These are phyloP conservation scores for Andrena minutula DNA, from an alignment of 2,888 invertebrate species.

Conservation along the genomic window DNA sequence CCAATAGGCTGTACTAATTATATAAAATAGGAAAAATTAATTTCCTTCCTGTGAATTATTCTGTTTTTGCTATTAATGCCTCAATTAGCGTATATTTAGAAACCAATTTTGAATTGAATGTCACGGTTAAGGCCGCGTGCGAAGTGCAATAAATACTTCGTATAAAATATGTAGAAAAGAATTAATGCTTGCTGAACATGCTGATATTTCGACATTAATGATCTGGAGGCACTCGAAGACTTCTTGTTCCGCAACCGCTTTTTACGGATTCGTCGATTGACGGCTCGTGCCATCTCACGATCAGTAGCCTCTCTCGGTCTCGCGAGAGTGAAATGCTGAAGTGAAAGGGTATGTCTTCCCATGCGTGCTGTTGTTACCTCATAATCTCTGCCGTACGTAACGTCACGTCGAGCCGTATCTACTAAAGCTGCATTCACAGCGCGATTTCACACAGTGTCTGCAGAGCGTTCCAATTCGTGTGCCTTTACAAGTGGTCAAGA, in stretches of 20 bases:
- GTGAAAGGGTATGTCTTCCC: conserved; percentile 80
- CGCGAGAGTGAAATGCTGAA: conserved; percentile 82
- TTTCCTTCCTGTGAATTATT: no score
- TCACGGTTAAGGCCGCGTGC: not conserved
- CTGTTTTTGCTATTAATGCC: no score
- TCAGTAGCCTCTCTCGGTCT: conserved; percentile 65
- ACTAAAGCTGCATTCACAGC: conserved; percentile 30
- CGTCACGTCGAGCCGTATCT: conserved; percentile 57
- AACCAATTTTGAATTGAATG: no score
- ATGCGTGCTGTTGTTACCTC: conserved; percentile 78
- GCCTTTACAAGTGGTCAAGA: not conserved
- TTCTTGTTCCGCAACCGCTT: conserved; percentile 46
- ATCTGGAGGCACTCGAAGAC: conserved; percentile 1
- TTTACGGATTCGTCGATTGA: conserved; percentile 65
- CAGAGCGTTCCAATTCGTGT: not conserved
- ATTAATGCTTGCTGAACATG: not conserved
- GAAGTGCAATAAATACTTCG: not conserved
- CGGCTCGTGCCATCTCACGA: conserved; percentile 61
- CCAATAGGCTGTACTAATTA: no score
- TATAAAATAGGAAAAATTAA: no score
- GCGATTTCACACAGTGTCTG: not conserved
- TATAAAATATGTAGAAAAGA: not conserved
- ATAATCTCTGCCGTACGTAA: conserved; percentile 74
- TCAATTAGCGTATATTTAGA: no score
- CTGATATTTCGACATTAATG: not conserved